phyloP scores from a whole-genome alignment of 1,140 invertebrate genomes.

The Amphibalanus amphitrite region DNA sequence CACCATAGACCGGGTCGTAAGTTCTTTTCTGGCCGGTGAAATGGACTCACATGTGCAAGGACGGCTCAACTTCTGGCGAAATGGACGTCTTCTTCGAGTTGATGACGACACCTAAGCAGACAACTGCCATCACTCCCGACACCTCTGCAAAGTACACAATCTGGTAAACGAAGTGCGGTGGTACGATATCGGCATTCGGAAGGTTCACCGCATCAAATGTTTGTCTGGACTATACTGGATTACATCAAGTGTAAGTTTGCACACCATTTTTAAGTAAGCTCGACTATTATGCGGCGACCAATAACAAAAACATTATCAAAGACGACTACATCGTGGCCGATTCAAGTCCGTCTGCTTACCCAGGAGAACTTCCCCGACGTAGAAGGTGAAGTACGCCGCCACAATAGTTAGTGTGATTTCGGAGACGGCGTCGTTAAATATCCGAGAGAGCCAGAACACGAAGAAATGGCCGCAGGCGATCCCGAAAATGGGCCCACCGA shows the following conservation, averaged over 20 bases:
- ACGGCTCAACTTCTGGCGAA: constrained; percentile 29
- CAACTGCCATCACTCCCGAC: constrained; percentile 32
- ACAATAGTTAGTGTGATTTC: constrained; percentile 32
- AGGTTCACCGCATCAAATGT: too few relatives aligned
- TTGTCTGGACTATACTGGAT: too few relatives aligned
- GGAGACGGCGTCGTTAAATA: constrained; percentile 26
- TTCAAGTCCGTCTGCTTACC: too few relatives aligned
- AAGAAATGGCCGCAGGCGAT: constrained; percentile 27
- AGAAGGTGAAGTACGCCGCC: constrained; percentile 30
- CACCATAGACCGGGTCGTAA: too few relatives aligned
- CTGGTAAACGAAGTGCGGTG: too few relatives aligned
- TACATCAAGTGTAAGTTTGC: too few relatives aligned
- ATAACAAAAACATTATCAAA: too few relatives aligned
- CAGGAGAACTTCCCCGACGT: constrained; percentile 26
- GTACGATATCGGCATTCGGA: too few relatives aligned
- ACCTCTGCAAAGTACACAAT: constrained; percentile 17
- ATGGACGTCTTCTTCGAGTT: constrained; percentile 28
- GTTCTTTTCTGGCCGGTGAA: too few relatives aligned
- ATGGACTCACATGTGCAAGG: background rate
- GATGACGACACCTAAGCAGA: constrained; percentile 28
- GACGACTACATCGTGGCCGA: too few relatives aligned
- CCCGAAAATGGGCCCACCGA: constrained; percentile 27
- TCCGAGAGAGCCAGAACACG: constrained; percentile 24
- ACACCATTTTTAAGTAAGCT: too few relatives aligned
- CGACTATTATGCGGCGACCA: too few relatives aligned